Percentiles rank a stretch among this genome's conserved stretches.
Conservation (phyloP, 2,888 invertebrate species). For the Caenorhabditis imperialis region DNA sequence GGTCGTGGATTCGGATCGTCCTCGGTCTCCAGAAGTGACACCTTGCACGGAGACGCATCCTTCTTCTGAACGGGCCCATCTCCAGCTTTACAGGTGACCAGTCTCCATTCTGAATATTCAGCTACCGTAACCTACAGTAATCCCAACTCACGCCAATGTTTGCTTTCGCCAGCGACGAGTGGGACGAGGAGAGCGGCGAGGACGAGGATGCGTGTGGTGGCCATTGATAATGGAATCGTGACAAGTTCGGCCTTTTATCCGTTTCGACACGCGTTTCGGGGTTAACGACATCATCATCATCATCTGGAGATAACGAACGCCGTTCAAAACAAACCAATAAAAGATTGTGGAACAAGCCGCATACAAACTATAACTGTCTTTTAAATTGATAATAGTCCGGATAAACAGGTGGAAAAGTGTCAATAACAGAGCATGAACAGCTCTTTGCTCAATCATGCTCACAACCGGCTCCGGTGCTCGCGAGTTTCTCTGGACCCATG, state of each 20-base stretch:
- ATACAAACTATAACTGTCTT: constrained; percentile 9
- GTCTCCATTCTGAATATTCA: constrained; percentile 76
- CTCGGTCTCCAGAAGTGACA: constrained; percentile 69
- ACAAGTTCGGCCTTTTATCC: neutral
- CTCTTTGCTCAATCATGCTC: too few species aligned
- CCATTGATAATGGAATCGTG: constrained; percentile 12
- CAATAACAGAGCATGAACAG: neutral
- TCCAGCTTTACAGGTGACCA: constrained; percentile 60
- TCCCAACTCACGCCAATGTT: constrained; percentile 69
- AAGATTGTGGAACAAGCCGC: too few species aligned
- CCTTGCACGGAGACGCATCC: constrained; percentile 67
- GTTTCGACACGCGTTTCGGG: constrained; percentile 35
- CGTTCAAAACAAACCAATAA: constrained; percentile 34
- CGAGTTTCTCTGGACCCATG: neutral
- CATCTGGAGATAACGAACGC: neutral
- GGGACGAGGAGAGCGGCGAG: neutral
- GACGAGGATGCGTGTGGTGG: constrained; percentile 4
- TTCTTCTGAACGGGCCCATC: constrained; percentile 48
- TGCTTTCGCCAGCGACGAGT: constrained; percentile 37
- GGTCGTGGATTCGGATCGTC: constrained; percentile 63
- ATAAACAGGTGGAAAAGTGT: neutral
- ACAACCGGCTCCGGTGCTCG: neutral
- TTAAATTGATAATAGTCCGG: too few species aligned
- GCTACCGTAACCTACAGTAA: too few species aligned
- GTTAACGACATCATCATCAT: constrained; percentile 30